Evolutionary conservation across 2,888 invertebrate species (phyloP).

Genomic region (Troides helena): DNA sequence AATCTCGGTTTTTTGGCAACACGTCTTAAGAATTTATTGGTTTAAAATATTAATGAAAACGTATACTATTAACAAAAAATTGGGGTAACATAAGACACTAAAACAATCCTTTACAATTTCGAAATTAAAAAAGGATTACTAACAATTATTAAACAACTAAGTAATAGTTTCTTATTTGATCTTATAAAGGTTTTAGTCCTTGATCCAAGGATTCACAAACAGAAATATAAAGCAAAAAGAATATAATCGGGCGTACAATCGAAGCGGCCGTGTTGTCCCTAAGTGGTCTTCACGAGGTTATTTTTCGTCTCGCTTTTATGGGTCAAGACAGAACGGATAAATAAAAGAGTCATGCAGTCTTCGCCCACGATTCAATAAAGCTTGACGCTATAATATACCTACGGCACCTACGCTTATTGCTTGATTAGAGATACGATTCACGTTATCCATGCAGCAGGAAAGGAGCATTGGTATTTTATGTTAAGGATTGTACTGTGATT

Average conservation of each 20-base stretch:
- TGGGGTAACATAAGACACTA: no score
- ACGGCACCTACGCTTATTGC: constrained; percentile 43
- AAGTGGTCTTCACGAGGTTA: constrained; percentile 40
- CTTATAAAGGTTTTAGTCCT: no score
- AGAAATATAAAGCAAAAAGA: background rate
- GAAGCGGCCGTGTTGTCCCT: constrained; percentile 7
- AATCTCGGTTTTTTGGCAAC: no score
- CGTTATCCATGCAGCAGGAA: background rate
- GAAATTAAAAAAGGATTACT: no score
- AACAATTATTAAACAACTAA: no score
- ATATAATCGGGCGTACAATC: background rate
- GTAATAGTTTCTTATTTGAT: no score
- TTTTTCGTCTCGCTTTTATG: constrained; percentile 47
- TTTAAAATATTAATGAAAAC: no score
- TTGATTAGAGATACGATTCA: constrained; percentile 29
- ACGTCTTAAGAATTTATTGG: no score
- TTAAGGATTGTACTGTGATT: background rate
- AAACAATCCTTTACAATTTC: no score
- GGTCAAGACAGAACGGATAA: constrained; percentile 48
- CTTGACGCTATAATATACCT: constrained; percentile 37
- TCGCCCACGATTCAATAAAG: constrained; percentile 56
- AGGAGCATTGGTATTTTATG: constrained; percentile 1
- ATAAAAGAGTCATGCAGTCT: constrained; percentile 41
- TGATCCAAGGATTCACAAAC: background rate
- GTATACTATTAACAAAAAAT: no score